phyloP scores from a whole-genome alignment of 2,113 vertebrate species.

The Plecturocebus donacophilus region DNA sequence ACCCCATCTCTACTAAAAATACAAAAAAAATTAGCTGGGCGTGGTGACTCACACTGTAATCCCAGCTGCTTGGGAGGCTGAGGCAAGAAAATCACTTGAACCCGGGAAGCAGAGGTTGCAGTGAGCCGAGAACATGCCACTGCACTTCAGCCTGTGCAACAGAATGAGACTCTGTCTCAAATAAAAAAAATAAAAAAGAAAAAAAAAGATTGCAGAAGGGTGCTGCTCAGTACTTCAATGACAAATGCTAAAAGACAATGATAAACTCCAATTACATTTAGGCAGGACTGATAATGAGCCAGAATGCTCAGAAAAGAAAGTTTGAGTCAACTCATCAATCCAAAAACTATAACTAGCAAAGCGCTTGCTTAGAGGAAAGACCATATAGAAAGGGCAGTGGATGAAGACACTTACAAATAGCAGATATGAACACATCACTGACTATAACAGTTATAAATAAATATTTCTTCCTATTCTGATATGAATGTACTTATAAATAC shows the following conservation, averaged over 20 bases:
- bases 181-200: too few relatives aligned
- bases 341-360: not conserved
- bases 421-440: not conserved
- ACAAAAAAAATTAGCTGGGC: too few relatives aligned
- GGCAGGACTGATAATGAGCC: not conserved
- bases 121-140: too few relatives aligned
- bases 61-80: too few relatives aligned
- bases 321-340: not conserved
- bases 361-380: not conserved
- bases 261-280: not conserved
- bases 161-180: too few relatives aligned
- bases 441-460: not conserved
- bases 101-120: too few relatives aligned
- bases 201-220: not conserved
- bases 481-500: not conserved
- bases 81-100: too few relatives aligned
- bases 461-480: not conserved
- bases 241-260: not conserved
- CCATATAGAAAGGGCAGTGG: not conserved
- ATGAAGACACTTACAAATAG: not conserved
- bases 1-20: too few relatives aligned
- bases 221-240: not conserved
- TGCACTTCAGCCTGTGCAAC: too few relatives aligned
- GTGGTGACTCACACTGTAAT: too few relatives aligned
- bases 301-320: not conserved